Evolutionary conservation across 2,797 vertebrate species (phyloP).

Genomic region (Paratrypauchen microcephalus): DNA sequence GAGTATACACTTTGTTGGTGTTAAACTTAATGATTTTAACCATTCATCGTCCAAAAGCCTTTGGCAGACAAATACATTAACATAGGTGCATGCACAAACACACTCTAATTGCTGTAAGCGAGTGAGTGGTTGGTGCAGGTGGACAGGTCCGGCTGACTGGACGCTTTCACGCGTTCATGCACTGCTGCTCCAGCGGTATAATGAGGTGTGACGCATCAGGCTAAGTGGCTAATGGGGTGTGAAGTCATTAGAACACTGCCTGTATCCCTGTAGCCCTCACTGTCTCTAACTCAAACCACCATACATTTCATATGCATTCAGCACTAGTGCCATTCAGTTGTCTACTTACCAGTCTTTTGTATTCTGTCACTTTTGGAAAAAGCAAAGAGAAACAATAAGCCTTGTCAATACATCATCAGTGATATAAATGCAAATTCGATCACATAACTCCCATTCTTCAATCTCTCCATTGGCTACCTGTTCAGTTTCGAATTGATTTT

Average conservation of each 20-base stretch:
- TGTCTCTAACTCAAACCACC: slow-evolving; percentile 65
- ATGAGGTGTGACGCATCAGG: slow-evolving; percentile 81
- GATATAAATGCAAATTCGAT: too few species aligned
- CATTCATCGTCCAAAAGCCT: slow-evolving; percentile 36
- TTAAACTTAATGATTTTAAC: slow-evolving; percentile 55
- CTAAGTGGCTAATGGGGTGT: slow-evolving; percentile 81
- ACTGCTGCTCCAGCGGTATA: slow-evolving; percentile 76
- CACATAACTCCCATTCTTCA: too few species aligned
- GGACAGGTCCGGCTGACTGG: slow-evolving; percentile 80
- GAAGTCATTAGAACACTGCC: slow-evolving; percentile 80
- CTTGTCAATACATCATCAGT: neutral
- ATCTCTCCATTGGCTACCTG: too few species aligned
- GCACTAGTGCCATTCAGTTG: slow-evolving; percentile 30
- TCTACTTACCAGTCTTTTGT: neutral
- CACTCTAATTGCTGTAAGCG: slow-evolving; percentile 75
- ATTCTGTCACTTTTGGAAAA: slow-evolving; percentile 1
- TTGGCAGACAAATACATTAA: slow-evolving; percentile 28
- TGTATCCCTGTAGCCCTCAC: slow-evolving; percentile 65
- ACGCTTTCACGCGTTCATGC: slow-evolving; percentile 79
- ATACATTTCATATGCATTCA: slow-evolving; percentile 58
- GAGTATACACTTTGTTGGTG: slow-evolving; percentile 41
- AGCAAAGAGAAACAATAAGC: neutral
- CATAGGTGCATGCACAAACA: slow-evolving; percentile 42
- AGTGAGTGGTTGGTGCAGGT: slow-evolving; percentile 74
- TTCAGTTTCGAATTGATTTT: too few species aligned